Base-by-base conservation (phyloP, 2,888 invertebrate species). In the Amphimallon solstitiale region DNA sequence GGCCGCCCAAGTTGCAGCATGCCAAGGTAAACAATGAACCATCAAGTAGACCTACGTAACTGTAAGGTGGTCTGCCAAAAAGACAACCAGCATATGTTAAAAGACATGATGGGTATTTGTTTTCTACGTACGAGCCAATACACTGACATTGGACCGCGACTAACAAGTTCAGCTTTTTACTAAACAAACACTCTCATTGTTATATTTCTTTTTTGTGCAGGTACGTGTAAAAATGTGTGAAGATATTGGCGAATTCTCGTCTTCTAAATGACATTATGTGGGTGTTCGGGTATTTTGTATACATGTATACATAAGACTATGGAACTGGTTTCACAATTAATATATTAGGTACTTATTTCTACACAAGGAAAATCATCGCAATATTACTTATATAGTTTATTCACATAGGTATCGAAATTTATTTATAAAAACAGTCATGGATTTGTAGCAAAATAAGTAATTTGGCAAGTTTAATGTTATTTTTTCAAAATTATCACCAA, bases 11-110 rank as follows among this genome's bases (percentile, higher is more conserved):
- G 63, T 63, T 35, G 63, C 63, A 37, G 54, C 54, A 45, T 45
- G 63, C 63, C 56, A 43, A 56, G 43, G 56, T 56, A 56, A 56
- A 56, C 56, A 63, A 63, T 63, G 63, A 54, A 54, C 63, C 63
- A 63, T 63, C 63, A 63, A 54, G 52, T 21, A 52, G 63, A 54
- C 54, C 63, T 38, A 63, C 63, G 63, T 63, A 52, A 54, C 63
- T 38, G 63, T 45, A 45, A 63, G 63, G 63, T 63, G 54, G 63
- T 63, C 63, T 46, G 63, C 63, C 63, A 63, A 63, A 63, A 63
- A 63, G 63, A 63, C 63, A 15, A 63, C 63, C 63, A 54, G 54
- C 63, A 54, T 38, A 63, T 45, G 63, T 63, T 54, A 63, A 63
- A 45, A 63, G 52, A 54, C 63, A 46, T 35, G 46, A 63, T 43